Evolutionary conservation across 2,113 vertebrate genomes (phyloP).

Genomic region (Rhinolophus sinicus): DNA sequence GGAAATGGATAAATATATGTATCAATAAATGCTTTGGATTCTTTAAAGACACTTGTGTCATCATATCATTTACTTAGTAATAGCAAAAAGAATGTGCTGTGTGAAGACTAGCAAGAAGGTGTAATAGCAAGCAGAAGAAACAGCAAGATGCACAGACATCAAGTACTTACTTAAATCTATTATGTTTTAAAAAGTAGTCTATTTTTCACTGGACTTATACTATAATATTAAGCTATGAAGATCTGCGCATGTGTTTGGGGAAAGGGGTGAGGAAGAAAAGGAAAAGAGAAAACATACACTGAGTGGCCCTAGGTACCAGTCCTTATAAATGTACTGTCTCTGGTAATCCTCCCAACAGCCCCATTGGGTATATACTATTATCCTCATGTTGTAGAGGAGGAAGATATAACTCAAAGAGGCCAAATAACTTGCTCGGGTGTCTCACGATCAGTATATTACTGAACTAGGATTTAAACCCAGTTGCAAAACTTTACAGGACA

Average conservation of each 20-base stretch:
- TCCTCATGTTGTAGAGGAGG: background rate
- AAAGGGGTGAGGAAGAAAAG: background rate
- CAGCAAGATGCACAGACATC: background rate
- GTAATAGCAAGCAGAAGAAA: background rate
- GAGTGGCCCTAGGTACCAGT: background rate
- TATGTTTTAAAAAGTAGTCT: background rate
- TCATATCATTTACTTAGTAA: background rate
- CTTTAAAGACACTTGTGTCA: background rate
- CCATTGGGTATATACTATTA: background rate
- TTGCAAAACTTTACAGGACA: background rate
- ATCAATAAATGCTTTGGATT: constrained; percentile 15
- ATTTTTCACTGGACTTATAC: background rate
- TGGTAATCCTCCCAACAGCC: background rate
- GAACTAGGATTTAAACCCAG: background rate
- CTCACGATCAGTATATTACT: background rate
- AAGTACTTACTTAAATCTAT: background rate
- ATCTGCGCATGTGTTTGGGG: background rate
- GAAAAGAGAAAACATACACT: background rate
- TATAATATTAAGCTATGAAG: background rate
- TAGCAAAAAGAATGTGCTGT: background rate
- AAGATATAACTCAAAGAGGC: background rate
- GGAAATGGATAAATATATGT: background rate
- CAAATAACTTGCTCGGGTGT: background rate
- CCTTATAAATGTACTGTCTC: background rate
- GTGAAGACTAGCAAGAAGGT: background rate